Percentiles rank a stretch among this genome's conserved stretches.
These are phyloP conservation scores for Porites evermanni DNA, from an alignment of 92 coral and sea anemone species.

Conservation along the genomic window DNA sequence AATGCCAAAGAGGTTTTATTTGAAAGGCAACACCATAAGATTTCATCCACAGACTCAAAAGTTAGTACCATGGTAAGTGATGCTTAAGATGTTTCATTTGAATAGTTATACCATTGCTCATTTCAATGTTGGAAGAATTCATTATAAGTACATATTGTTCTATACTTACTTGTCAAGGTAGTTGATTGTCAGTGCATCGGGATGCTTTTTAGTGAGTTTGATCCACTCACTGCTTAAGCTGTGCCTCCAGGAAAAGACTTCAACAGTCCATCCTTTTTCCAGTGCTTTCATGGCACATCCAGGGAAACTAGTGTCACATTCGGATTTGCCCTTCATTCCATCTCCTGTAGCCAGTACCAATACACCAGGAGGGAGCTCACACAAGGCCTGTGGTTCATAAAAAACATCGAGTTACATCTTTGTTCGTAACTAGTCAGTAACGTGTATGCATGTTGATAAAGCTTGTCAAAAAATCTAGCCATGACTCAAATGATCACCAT, in stretches of 20 bases:
- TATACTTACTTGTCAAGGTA: conserved; percentile 89
- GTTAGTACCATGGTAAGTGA: no score
- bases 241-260: conserved; percentile 97
- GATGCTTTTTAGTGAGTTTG: conserved; percentile 92
- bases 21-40: no score
- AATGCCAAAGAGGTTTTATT: no score
- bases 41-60: no score
- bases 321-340: conserved; percentile 97
- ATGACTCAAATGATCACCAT: no score
- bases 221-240: conserved; percentile 93
- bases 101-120: no score
- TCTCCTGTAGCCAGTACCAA: conserved; percentile 97
- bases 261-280: conserved; percentile 97
- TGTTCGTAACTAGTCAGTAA: no score
- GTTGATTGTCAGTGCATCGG: conserved; percentile 76
- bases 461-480: no score
- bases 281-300: conserved; percentile 94
- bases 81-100: no score
- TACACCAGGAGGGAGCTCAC: conserved; percentile 88
- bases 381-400: conserved; percentile 73
- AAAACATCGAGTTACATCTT: no score
- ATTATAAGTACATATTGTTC: not conserved
- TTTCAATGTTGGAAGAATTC: no score
- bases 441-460: no score
- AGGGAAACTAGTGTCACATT: conserved; percentile 94